Evolutionary conservation across 2,797 vertebrate genomes (phyloP).

Genomic region (Gouania willdenowi): DNA sequence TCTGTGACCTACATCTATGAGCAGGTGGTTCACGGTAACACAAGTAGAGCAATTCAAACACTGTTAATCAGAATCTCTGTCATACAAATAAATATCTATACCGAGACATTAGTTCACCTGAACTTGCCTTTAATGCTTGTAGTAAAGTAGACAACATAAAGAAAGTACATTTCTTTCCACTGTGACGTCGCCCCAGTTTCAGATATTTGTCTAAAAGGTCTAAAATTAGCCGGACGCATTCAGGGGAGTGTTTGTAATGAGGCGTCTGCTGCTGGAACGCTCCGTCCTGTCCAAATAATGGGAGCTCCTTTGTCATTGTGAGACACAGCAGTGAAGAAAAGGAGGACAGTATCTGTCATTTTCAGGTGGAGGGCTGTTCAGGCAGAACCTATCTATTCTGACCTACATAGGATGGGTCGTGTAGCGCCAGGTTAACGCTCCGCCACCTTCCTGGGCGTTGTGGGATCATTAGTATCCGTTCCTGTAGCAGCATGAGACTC

Average conservation of each 20-base stretch:
- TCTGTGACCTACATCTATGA: too few species aligned
- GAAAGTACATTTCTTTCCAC: neutral
- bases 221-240: too few species aligned
- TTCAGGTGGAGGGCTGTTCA: slow-evolving; percentile 57
- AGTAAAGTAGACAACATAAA: slow-evolving; percentile 1
- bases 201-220: too few species aligned
- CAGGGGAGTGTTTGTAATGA: neutral
- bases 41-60: too few species aligned
- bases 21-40: too few species aligned
- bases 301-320: slow-evolving; percentile 30
- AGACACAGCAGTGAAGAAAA: slow-evolving; percentile 27
- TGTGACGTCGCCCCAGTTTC: neutral
- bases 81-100: too few species aligned
- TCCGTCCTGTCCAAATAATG: slow-evolving; percentile 24
- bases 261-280: slow-evolving; percentile 9
- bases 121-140: too few species aligned
- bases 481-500: slow-evolving; percentile 35
- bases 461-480: slow-evolving; percentile 64
- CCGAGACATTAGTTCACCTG: too few species aligned
- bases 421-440: slow-evolving; percentile 58
- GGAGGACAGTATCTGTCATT: slow-evolving; percentile 59
- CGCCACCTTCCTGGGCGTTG: slow-evolving; percentile 44
- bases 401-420: slow-evolving; percentile 70
- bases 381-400: slow-evolving; percentile 68
- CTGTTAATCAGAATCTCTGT: too few species aligned